A percentile compares a stretch with the other conserved stretches of the same genome.
Conservation (phyloP, 2,113 vertebrate species). For the Platysteira castanea region DNA sequence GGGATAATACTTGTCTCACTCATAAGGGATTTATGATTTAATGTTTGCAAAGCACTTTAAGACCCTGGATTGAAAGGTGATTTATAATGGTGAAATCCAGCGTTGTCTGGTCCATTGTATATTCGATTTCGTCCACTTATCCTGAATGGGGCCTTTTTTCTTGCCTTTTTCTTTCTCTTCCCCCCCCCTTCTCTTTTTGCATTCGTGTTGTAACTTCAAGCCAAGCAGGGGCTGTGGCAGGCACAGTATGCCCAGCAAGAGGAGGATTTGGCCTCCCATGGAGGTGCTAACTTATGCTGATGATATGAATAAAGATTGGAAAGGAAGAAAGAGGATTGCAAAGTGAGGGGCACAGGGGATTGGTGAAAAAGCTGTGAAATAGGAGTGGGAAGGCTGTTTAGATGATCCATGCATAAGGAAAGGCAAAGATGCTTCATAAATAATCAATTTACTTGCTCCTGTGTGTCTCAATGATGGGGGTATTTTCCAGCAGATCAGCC, state of each 20-base stretch:
- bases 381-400: not conserved
- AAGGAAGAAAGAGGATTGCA: not conserved
- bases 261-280: not conserved
- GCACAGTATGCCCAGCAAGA: not conserved
- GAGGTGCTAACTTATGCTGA: conserved; percentile 31
- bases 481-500: not conserved
- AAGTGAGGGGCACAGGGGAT: not conserved
- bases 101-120: conserved; percentile 6
- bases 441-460: not conserved
- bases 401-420: not conserved
- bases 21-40: conserved; percentile 40
- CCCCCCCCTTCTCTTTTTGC: not conserved
- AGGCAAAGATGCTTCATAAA: conserved; percentile 12
- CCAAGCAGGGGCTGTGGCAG: not conserved
- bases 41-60: conserved; percentile 55
- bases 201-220: not conserved
- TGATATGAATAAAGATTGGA: not conserved
- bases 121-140: conserved; percentile 5
- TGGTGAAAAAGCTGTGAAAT: not conserved
- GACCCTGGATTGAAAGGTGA: conserved; percentile 44
- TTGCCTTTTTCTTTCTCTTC: accelerated
- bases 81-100: conserved; percentile 43
- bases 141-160: not conserved
- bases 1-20: conserved; percentile 16
- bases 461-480: not conserved